Evolutionary conservation across 2,888 invertebrate genomes (phyloP), one percentile per base, ranked within the genome.

Genomic region (Opisthograptis luteolata): DNA sequence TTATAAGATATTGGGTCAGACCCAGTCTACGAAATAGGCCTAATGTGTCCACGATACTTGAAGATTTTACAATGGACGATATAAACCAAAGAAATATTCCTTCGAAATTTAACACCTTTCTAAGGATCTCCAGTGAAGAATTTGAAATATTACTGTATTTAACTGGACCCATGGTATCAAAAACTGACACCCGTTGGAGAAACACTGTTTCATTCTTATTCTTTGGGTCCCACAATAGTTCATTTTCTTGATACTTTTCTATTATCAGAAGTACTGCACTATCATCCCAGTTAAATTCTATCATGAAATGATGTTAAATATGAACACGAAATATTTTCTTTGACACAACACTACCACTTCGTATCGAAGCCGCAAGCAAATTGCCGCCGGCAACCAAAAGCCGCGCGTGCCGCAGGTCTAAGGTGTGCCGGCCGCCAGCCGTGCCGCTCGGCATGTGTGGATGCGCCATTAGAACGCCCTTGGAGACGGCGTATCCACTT

Each of bases 221-320:
- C 46, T 50, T 63, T 55, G 61, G 55, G 47, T 58, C 58, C 61
- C 61, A 63, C 47, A 58, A 55, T 55, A 19, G 45, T 58, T 60
- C 56, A 55, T 56, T 56, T 63, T 62, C 58, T 49, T 64, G 62
- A 62, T 55, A 60, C 56, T 62, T 62, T 64, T 62, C 62, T 55
- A 64, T 64, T 58, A 62, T 60, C 53, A 62, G 55, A 51, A 63
- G 56, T 58, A 56, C 59, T 54, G 56, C 56, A 58, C 48, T 58
- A 52, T 60, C 57, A 54, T 59, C 54, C 56, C 61, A 61, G 47
- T 61, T 59, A 61, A 63, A 60, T 59, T 61, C 52, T 55, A 55
- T 50, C 55, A 60, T n/a, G n/a, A n/a, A n/a, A n/a, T n/a, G n/a
- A n/a, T n/a, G n/a, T n/a, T n/a, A n/a, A n/a, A n/a, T n/a, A n/a